These are phyloP conservation scores for Bungarus multicinctus DNA, from an alignment of 2,113 vertebrate genomes.

Conservation along the genomic window DNA sequence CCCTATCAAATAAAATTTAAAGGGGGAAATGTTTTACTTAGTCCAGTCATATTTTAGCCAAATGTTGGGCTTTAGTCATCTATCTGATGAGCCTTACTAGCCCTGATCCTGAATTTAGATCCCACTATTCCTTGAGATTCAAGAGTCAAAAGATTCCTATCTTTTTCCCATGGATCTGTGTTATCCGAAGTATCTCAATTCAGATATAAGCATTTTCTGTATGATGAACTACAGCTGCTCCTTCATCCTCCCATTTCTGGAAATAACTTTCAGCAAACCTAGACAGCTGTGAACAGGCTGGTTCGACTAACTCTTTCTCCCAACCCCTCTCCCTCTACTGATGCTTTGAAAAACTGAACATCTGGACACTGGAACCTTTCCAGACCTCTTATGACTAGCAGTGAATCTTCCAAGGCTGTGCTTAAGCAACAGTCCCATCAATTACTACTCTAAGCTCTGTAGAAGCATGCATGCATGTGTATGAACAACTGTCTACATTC, in stretches of 20 bases:
- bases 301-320: neutral
- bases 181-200: neutral
- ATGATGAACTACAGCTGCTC: conserved; percentile 1
- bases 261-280: neutral
- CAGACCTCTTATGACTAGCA: neutral
- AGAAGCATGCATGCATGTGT: conserved; percentile 30
- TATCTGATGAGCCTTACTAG: neutral
- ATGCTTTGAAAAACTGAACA: neutral
- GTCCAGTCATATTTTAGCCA: neutral
- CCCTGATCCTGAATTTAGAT: neutral
- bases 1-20: neutral
- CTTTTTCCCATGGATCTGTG: neutral
- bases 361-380: conserved; percentile 18
- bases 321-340: neutral
- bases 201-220: neutral
- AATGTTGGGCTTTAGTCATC: neutral
- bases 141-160: neutral
- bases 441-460: conserved; percentile 32
- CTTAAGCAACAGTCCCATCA: conserved; percentile 43
- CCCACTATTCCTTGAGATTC: neutral
- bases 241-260: neutral
- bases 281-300: neutral
- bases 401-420: conserved; percentile 8
- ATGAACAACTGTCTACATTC: conserved; percentile 51
- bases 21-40: neutral